phyloP scores from a whole-genome alignment of 2,797 vertebrate genomes.

The Aulostomus chinensis region DNA sequence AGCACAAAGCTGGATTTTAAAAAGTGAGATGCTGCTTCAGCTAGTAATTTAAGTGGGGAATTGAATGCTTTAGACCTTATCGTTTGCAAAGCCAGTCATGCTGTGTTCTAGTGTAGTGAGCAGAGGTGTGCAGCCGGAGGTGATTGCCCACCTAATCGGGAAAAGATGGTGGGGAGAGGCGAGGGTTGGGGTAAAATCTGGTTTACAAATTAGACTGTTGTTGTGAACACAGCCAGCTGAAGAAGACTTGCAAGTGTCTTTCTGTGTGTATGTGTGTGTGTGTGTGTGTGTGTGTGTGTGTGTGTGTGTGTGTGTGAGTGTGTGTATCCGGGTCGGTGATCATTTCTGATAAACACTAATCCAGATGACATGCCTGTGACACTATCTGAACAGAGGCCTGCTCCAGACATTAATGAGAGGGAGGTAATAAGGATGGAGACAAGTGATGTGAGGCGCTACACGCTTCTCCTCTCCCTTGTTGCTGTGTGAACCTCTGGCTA shows the following conservation, averaged over 20 bases:
- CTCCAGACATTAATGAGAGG: slow-evolving; percentile 65
- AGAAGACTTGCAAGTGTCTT: slow-evolving; percentile 18
- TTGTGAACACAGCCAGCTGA: slow-evolving; percentile 24
- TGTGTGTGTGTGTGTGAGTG: slow-evolving; percentile 20
- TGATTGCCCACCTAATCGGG: slow-evolving; percentile 56
- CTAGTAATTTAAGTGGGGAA: slow-evolving; percentile 15
- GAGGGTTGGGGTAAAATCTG: slow-evolving; percentile 28
- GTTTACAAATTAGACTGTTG: slow-evolving; percentile 59
- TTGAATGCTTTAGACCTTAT: slow-evolving; percentile 37
- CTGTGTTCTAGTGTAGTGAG: slow-evolving; percentile 45
- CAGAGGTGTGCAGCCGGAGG: slow-evolving; percentile 50
- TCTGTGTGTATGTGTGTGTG: slow-evolving; percentile 18
- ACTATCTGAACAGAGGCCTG: slow-evolving; percentile 59
- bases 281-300: slow-evolving; percentile 12
- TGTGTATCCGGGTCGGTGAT: slow-evolving; percentile 48
- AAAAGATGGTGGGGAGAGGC: slow-evolving; percentile 13
- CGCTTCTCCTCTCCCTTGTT: slow-evolving; percentile 31
- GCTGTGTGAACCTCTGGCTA: slow-evolving; percentile 17
- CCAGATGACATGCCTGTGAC: slow-evolving; percentile 66
- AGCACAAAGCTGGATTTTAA: slow-evolving; percentile 15
- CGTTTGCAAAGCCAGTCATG: slow-evolving; percentile 39
- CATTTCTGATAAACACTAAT: slow-evolving; percentile 72
- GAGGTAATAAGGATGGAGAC: slow-evolving; percentile 41
- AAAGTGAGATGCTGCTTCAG: slow-evolving; percentile 2
- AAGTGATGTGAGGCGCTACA: slow-evolving; percentile 3